Base-by-base conservation (phyloP, 2,113 vertebrate genomes). In the Megaleporinus macrocephalus region DNA sequence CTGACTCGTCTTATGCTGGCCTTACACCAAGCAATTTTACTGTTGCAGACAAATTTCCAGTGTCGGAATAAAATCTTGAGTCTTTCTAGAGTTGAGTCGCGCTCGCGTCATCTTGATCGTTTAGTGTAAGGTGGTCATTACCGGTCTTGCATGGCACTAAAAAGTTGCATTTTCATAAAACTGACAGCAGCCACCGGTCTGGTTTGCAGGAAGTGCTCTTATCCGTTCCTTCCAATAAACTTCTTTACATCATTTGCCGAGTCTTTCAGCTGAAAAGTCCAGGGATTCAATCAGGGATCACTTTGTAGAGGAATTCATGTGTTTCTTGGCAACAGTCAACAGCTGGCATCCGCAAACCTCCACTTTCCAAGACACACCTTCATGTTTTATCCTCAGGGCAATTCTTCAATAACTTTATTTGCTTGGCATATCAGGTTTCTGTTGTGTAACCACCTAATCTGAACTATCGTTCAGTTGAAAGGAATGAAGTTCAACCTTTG, bases 401-500 rank as follows among this genome's bases (percentile, higher is more conserved):
- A 80, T 24, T 53, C 26, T 15, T 65, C n/a, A n/a, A 30, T 55
- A 18, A 78, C 41, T 30, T 24, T 18, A 44, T 27, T 72, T 27
- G 53, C 51, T 75, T 78, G 69, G 15, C 62, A 71, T 15, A 49
- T 15, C 22, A 41, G 15, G 26, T 15, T 61, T 6, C 9, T 14
- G 62, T 62, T 69, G 53, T 3, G 72, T 57, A 68, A 75, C 30
- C 5, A 75, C 18, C 61, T 83, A 73, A 59, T 53, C 61, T 79
- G 76, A 55, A 33, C 69, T 65, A 78, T 55, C 18, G 22, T 82
- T 82, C 73, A 47, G 47, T 18, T 15, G 22, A 66, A 36, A 59
- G 63, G 24, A 30, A 47, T 11, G 29, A 61, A 68, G 59, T 12
- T 57, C 15, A 36, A 59, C 33, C 66, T 44, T 18, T 68, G 83